phyloP scores from a whole-genome alignment of 2,113 vertebrate genomes.

The Physeter macrocephalus region DNA sequence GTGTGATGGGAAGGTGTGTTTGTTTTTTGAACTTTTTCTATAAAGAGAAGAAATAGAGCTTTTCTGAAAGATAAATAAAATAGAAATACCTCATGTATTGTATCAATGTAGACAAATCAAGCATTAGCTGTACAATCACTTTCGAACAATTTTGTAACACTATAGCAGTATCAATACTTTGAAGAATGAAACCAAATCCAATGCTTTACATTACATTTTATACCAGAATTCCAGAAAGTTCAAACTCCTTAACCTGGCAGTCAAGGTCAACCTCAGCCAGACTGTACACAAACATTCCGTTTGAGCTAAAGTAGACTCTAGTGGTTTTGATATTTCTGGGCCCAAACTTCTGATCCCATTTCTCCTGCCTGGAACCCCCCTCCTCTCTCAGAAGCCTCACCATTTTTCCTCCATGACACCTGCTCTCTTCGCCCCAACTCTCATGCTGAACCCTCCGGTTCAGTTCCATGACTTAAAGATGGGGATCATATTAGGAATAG shows the following conservation, averaged over 20 bases:
- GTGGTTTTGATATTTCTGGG: not conserved
- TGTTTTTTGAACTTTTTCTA: not conserved
- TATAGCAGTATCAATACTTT: not conserved
- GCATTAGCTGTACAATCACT: not conserved
- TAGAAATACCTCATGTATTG: not conserved
- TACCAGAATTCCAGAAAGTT: not conserved
- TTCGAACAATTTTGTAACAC: not conserved
- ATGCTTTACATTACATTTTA: not conserved
- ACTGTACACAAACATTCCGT: not conserved
- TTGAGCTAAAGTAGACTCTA: not conserved
- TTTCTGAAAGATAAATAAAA: conserved; percentile 1
- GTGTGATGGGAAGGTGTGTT: not conserved
- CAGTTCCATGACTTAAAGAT: not conserved
- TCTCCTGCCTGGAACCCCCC: not conserved
- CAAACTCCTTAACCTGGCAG: not conserved
- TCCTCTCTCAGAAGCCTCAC: not conserved
- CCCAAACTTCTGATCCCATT: not conserved
- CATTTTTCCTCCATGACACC: not conserved
- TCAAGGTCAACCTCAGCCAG: not conserved
- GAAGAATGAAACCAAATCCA: not conserved
- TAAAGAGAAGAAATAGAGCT: not conserved
- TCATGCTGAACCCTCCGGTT: not conserved
- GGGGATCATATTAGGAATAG: not conserved
- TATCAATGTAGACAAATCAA: not conserved
- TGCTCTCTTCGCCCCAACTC: not conserved